Evolutionary conservation across 1,140 invertebrate genomes (phyloP), one percentile per base, ranked within the genome.

Genomic region (Diabrotica virgifera): DNA sequence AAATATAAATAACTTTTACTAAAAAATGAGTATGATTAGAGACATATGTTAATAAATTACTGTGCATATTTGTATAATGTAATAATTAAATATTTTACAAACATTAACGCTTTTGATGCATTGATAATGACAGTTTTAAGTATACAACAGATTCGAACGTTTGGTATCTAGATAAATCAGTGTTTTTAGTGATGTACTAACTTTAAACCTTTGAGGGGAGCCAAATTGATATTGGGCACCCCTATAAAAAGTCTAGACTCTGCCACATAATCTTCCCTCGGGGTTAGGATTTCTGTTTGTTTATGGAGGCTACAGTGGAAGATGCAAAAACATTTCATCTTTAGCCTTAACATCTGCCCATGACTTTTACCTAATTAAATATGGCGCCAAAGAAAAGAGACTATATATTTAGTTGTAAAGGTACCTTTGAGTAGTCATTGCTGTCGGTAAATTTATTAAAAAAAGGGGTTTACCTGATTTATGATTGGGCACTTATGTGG

Each of bases 311-410:
- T 46, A 46, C 40, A 46, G 40, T n/a, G n/a, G n/a, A n/a, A n/a
- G n/a, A n/a, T n/a, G n/a, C 24, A 46, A 46, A 46, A 10, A 46
- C 40, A n/a, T 46, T 46, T 46, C 55, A 13, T 14, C 59, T 12
- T 51, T 14, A 35, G 52, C 12, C 40, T 35, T 9, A 60, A 60
- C 59, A 60, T 60, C 59, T 60, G 59, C 59, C 59, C 40, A 60
- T 52, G 59, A 60, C 59, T 60, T 60, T 57, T 24, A 36, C 11
- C 11, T 60, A 60, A 60, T 60, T 60, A 60, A 60, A 60, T 60
- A 52, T 60, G 59, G 46, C 14, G 59, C 59, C 36, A 52, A 52
- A 60, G 59, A 60, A 60, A 51, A 60, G 59, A 50, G 40, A 46
- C n/a, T n/a, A 6, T 46, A 46, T 5, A 46, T 46, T 46, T 46